A percentile compares a stretch with the other conserved stretches of the same genome.
These are phyloP conservation scores for Sipha maydis DNA, from an alignment of 2,888 invertebrate species.

Conservation along the genomic window DNA sequence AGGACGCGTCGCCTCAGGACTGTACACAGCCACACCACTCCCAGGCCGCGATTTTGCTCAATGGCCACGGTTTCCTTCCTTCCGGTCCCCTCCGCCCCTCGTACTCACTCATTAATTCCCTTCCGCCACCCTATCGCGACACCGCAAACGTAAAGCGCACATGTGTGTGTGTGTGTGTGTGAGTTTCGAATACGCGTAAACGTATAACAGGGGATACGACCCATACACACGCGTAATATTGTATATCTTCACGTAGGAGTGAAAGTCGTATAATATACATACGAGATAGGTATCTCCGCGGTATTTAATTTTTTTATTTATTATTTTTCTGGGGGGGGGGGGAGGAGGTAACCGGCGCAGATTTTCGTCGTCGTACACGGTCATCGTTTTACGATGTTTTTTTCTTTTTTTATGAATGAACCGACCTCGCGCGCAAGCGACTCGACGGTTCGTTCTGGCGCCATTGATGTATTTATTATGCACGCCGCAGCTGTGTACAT, in stretches of 20 bases:
- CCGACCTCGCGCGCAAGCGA: neutral
- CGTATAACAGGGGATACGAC: neutral
- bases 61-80: constrained; percentile 43
- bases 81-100: constrained; percentile 16
- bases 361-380: constrained; percentile 31
- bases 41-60: constrained; percentile 47
- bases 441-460: constrained; percentile 32
- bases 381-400: constrained; percentile 28
- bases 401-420: constrained; percentile 53
- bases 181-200: neutral
- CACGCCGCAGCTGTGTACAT: neutral
- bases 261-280: neutral
- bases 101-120: neutral
- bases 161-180: no score
- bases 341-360: neutral
- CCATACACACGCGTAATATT: neutral
- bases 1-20: constrained; percentile 47
- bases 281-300: neutral
- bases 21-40: constrained; percentile 20
- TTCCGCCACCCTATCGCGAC: neutral
- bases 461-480: constrained; percentile 55
- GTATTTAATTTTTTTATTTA: neutral
- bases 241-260: neutral
- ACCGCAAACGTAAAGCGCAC: neutral
- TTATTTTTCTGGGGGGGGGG: neutral